Base-by-base conservation (phyloP, 2,888 invertebrate genomes). In the Carabus problematicus region DNA sequence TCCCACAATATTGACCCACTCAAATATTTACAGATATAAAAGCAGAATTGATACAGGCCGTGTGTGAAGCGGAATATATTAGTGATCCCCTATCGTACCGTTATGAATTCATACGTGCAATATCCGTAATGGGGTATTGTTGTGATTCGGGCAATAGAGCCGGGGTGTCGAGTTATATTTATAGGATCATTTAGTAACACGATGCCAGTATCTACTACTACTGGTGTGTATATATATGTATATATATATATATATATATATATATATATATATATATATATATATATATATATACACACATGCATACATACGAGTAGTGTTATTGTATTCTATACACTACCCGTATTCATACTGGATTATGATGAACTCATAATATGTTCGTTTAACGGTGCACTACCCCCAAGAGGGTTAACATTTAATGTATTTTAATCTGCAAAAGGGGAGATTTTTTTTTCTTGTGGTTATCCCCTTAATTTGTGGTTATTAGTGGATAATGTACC, bases 321-420 rank as follows among this genome's bases (percentile, higher is more conserved):
- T 45, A 60, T 60, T 62, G 47, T 62, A 40, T 40, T 52, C 3
- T 52, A 45, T 45, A 45, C 45, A 62, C 62, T 62, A 62, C 49
- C 62, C 62, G 47, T 62, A 62, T 62, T 47, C 62, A 62, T 29
- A 47, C 18, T 49, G 62, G 62, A 62, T 62, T 62, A 62, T 62
- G 60, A 60, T 60, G 29, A 62, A 62, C 49, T 62, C 49, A 62
- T 62, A 62, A 62, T 62, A 49, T 60, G 60, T 41, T 41, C 40
- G 41, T 59, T 59, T 52, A 52, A n/a, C 52, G 52, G 16, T 52
- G 52, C 16, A 18, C 18, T 52, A 14, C 9, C 52, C 52, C 52
- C 52, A 16, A 52, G 4, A 16, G 52, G 52, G 52, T 18, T 9
- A 19, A 52, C 19, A 16, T 11, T n/a, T 52, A 52, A 52, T 52